Conservation (phyloP, 2,888 invertebrate species). For the Tyria jacobaeae region DNA sequence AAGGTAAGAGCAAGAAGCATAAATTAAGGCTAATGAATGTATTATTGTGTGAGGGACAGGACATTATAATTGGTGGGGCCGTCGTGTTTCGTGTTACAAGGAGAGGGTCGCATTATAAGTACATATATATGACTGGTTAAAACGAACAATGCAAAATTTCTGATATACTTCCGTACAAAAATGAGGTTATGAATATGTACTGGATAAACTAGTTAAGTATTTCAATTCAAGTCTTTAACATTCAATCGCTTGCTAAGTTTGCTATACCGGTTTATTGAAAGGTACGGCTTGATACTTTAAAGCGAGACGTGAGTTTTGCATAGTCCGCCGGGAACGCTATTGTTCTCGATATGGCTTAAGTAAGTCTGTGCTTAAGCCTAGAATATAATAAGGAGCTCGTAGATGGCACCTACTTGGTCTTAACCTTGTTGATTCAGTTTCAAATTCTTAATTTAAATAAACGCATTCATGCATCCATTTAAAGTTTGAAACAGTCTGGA, state of each 20-base stretch:
- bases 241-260: conserved; percentile 34
- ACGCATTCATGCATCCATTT: conserved; percentile 2
- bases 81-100: conserved; percentile 60
- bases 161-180: conserved; percentile 13
- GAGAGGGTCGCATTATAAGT: conserved; percentile 57
- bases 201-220: conserved; percentile 21
- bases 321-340: conserved; percentile 53
- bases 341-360: conserved; percentile 65
- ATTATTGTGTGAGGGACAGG: conserved; percentile 82
- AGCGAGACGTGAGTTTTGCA: conserved; percentile 51
- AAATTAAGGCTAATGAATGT: conserved; percentile 86
- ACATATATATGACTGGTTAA: conserved; percentile 16
- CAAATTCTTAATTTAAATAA: conserved; percentile 6
- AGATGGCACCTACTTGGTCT: conserved; percentile 31
- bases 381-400: conserved; percentile 47
- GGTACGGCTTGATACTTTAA: conserved; percentile 50
- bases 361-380: conserved; percentile 51
- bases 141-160: conserved; percentile 17
- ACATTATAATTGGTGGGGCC: conserved; percentile 79
- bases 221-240: conserved; percentile 46
- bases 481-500: background rate
- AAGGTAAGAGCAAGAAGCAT: conserved; percentile 81
- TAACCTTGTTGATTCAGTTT: conserved; percentile 23
- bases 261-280: conserved; percentile 57
- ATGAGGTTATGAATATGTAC: conserved; percentile 15